phyloP scores from a whole-genome alignment of 2,113 vertebrate species.

The Mesoclemmys tuberculata region DNA sequence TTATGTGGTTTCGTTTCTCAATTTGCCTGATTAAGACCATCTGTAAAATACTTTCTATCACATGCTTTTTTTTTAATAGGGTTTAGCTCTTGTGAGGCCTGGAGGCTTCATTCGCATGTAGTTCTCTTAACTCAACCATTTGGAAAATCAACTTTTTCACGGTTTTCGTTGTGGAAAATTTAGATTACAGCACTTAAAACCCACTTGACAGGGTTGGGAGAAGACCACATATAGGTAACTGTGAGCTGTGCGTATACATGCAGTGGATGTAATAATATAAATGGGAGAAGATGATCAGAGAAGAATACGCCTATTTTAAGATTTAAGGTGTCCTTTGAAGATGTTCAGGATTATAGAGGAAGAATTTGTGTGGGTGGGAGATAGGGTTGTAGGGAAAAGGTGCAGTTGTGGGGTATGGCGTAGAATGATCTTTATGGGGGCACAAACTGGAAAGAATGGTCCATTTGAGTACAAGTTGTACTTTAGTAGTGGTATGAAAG shows the following conservation, averaged over 20 bases:
- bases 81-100: background rate
- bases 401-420: background rate
- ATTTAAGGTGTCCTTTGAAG: background rate
- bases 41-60: background rate
- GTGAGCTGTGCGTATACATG: background rate
- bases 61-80: background rate
- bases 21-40: background rate
- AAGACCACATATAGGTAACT: background rate
- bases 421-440: background rate
- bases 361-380: background rate
- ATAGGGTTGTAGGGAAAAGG: background rate
- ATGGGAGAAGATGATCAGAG: background rate
- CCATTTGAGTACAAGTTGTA: background rate
- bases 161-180: background rate
- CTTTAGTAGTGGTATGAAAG: rapidly evolving
- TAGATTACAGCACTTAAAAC: background rate
- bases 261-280: background rate
- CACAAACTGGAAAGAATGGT: background rate
- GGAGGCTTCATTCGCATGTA: background rate
- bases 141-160: background rate
- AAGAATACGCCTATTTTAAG: background rate
- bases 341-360: background rate
- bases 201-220: background rate
- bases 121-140: background rate
- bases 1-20: background rate